A percentile compares a stretch with the other conserved stretches of the same genome.
Conservation (phyloP, 2,797 vertebrate genomes). For the Coreius guichenoti region DNA sequence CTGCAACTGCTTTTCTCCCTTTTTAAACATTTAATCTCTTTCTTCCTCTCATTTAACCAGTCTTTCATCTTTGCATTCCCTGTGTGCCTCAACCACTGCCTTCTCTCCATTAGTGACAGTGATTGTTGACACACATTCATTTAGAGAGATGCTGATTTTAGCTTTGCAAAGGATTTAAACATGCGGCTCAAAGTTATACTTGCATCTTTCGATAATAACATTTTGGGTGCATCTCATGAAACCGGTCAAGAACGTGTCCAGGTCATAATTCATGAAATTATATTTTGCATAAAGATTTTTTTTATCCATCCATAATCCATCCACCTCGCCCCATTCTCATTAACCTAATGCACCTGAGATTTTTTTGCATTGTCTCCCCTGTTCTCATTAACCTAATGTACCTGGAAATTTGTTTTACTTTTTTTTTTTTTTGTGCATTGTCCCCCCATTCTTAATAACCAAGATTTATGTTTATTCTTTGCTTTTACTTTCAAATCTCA, state of each 20-base stretch:
- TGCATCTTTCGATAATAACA: background rate
- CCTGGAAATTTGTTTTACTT: background rate
- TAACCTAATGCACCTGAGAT: background rate
- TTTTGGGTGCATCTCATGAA: conserved; percentile 6
- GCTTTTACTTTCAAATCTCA: background rate
- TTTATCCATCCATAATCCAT: too few relatives aligned
- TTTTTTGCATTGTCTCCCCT: background rate
- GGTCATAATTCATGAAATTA: background rate
- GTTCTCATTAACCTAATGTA: background rate
- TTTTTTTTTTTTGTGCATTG: background rate
- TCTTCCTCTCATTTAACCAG: conserved; percentile 22
- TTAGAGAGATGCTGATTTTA: conserved; percentile 31
- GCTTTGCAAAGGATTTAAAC: conserved; percentile 28
- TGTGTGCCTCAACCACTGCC: conserved; percentile 6
- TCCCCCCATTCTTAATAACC: too few relatives aligned
- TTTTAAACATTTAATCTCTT: conserved; percentile 14
- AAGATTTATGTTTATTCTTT: background rate
- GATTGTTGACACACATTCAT: conserved; percentile 44
- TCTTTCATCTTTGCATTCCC: conserved; percentile 22
- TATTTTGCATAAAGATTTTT: too few relatives aligned
- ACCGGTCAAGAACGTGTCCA: conserved; percentile 7
- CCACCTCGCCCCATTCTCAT: background rate
- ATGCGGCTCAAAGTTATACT: background rate
- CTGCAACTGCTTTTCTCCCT: conserved; percentile 23
- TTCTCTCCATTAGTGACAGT: conserved; percentile 26